Conservation (phyloP, 2,888 invertebrate genomes). For the Prostheceraeus crozeri region DNA sequence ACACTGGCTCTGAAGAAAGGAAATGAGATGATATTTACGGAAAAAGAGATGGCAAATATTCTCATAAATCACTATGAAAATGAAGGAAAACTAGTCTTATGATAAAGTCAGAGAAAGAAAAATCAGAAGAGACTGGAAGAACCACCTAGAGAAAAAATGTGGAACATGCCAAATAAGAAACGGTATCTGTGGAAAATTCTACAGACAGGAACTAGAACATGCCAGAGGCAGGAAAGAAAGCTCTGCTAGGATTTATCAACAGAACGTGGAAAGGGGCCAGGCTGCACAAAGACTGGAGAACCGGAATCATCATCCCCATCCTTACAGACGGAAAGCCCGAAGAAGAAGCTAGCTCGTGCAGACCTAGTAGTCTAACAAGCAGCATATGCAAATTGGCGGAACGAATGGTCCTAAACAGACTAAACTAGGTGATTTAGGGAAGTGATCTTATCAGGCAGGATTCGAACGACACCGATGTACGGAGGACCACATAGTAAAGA, state of each 20-base stretch:
- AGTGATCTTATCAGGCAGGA: slow-evolving; percentile 24
- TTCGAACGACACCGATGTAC: slow-evolving; percentile 3
- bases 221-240: slow-evolving; percentile 9
- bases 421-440: slow-evolving; percentile 9
- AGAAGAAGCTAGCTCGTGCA: background rate
- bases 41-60: slow-evolving; percentile 7
- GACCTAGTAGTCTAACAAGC: slow-evolving; percentile 21
- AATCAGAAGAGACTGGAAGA: too few relatives aligned
- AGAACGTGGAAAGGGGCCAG: slow-evolving; percentile 8
- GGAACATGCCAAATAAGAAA: too few relatives aligned
- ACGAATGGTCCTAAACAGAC: slow-evolving; percentile 23
- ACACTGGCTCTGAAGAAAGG: too few relatives aligned
- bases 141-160: slow-evolving; percentile 1
- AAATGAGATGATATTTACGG: background rate
- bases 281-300: slow-evolving; percentile 11
- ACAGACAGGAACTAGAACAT: slow-evolving; percentile 8
- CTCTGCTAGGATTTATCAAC: slow-evolving; percentile 2
- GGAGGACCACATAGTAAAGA: slow-evolving; percentile 12
- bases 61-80: too few relatives aligned
- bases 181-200: slow-evolving; percentile 5
- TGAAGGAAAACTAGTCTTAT: too few relatives aligned
- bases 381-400: slow-evolving; percentile 11
- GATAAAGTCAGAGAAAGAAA: too few relatives aligned
- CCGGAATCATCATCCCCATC: slow-evolving; percentile 24
- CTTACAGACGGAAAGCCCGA: slow-evolving; percentile 19